These are phyloP conservation scores for Centropristis striata DNA, from an alignment of 2,113 vertebrate species.

Conservation along the genomic window DNA sequence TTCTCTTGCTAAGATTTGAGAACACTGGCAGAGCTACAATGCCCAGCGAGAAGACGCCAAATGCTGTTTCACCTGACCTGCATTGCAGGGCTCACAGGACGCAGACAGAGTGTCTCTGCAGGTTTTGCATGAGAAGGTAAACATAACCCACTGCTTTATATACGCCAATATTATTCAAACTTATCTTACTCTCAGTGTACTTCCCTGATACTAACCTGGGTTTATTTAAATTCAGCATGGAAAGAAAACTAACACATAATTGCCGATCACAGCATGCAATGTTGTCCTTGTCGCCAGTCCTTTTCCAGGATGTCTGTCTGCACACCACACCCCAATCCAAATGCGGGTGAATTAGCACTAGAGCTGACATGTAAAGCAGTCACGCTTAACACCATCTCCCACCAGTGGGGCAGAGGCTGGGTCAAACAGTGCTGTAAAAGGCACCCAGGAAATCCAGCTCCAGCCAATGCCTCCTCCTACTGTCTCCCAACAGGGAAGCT, in stretches of 20 bases:
- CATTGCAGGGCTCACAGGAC: slow-evolving; percentile 28
- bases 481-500: slow-evolving; percentile 56
- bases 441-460: slow-evolving; percentile 65
- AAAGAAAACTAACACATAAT: not conserved
- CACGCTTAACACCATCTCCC: slow-evolving; percentile 53
- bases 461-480: slow-evolving; percentile 52
- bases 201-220: not conserved
- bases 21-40: slow-evolving; percentile 42
- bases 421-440: slow-evolving; percentile 39
- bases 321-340: slow-evolving; percentile 30
- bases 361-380: slow-evolving; percentile 42
- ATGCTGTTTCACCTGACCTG: slow-evolving; percentile 24
- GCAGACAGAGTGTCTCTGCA: slow-evolving; percentile 34
- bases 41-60: slow-evolving; percentile 18
- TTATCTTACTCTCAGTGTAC: not conserved
- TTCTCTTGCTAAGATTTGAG: slow-evolving; percentile 50
- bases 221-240: not conserved
- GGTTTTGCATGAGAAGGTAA: slow-evolving; percentile 20
- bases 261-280: not conserved
- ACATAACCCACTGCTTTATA: not conserved
- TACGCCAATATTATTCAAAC: not conserved
- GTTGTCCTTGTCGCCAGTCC: not conserved
- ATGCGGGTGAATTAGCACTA: slow-evolving; percentile 43
- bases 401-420: slow-evolving; percentile 35
- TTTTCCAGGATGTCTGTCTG: slow-evolving; percentile 34